Percentiles rank a stretch among this genome's conserved stretches.
Conservation (phyloP, 2,797 vertebrate genomes). For the Gallinago solitaria region DNA sequence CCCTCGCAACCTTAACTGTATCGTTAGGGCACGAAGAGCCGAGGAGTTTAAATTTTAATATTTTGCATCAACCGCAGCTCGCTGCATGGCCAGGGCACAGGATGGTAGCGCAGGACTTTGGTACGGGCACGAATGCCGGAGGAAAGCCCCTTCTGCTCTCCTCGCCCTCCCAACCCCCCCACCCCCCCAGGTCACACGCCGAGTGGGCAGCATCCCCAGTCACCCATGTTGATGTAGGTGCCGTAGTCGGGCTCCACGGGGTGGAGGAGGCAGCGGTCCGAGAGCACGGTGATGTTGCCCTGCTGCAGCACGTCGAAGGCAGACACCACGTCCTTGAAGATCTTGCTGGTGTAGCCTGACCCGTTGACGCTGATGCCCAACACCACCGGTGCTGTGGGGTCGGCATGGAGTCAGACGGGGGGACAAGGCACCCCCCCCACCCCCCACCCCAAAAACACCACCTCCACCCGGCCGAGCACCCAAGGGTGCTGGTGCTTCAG, state of each 20-base stretch:
- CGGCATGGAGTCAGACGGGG: fast-evolving
- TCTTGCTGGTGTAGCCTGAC: slow-evolving; percentile 81
- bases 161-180: not conserved
- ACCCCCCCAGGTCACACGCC: fast-evolving
- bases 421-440: fast-evolving
- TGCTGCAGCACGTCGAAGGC: slow-evolving; percentile 83
- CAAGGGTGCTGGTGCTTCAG: too few species aligned
- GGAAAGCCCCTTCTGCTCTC: not conserved
- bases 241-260: slow-evolving; percentile 78
- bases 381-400: slow-evolving; percentile 74
- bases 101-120: slow-evolving; percentile 10
- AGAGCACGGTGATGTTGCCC: slow-evolving; percentile 85
- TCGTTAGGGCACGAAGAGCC: slow-evolving; percentile 19
- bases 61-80: slow-evolving; percentile 47
- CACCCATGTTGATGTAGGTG: slow-evolving; percentile 76
- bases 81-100: not conserved
- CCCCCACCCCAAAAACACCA: not conserved
- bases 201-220: fast-evolving
- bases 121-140: not conserved
- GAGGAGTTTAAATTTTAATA: slow-evolving; percentile 42
- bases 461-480: not conserved
- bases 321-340: slow-evolving; percentile 84
- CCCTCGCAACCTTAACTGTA: slow-evolving; percentile 23
- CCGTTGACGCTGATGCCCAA: slow-evolving; percentile 80
- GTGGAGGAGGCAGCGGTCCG: slow-evolving; percentile 78